phyloP scores from a whole-genome alignment of 2,797 vertebrate species.

The Moxostoma hubbsi region DNA sequence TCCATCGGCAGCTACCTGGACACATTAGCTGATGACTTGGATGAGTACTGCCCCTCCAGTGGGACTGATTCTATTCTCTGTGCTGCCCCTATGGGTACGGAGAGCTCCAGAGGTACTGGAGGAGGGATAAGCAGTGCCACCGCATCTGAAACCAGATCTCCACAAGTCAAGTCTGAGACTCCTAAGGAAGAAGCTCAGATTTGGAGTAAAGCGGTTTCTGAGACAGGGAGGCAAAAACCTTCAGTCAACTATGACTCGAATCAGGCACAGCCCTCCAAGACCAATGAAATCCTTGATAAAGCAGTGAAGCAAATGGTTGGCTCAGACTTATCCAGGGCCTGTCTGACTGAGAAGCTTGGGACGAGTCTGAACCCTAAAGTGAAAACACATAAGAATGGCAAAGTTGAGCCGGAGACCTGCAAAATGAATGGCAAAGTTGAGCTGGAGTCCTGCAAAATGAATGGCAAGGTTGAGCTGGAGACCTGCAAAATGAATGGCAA shows the following conservation, averaged over 20 bases:
- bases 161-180: conserved; percentile 62
- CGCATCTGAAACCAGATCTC: conserved; percentile 52
- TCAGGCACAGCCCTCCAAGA: conserved; percentile 62
- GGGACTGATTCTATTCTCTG: conserved; percentile 76
- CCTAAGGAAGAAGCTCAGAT: conserved; percentile 66
- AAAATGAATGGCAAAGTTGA: too few species aligned
- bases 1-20: conserved; percentile 97
- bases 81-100: conserved; percentile 64
- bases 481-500: too few species aligned
- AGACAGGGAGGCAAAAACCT: conserved; percentile 56
- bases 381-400: conserved; percentile 71
- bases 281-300: conserved; percentile 77
- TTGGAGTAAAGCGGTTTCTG: conserved; percentile 63
- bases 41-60: conserved; percentile 88
- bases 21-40: conserved; percentile 91
- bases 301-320: conserved; percentile 64
- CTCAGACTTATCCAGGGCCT: conserved; percentile 56
- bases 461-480: conserved; percentile 68
- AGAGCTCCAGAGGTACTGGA: conserved; percentile 59
- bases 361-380: conserved; percentile 76
- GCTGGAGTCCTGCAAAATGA: too few species aligned
- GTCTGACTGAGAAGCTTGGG: conserved; percentile 72
- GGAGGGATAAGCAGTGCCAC: conserved; percentile 40
- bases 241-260: conserved; percentile 54
- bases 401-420: too few species aligned